Evolutionary conservation across 2,113 vertebrate species (phyloP), one percentile per base, ranked within the genome.

Genomic region (Notothenia coriiceps): DNA sequence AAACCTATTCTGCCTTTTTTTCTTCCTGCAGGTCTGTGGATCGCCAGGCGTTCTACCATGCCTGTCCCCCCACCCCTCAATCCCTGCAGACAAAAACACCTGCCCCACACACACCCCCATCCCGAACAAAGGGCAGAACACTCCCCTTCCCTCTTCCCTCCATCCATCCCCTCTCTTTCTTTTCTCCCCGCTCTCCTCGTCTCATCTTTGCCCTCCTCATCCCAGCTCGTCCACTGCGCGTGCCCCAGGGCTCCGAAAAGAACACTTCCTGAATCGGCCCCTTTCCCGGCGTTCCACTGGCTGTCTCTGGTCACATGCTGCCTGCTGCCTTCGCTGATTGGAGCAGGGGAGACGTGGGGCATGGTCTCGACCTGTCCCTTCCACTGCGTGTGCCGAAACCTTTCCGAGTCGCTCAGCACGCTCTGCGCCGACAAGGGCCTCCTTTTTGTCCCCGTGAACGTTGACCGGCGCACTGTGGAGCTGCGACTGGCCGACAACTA

Each of bases 371-470:
- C 93, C 90, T 98, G 97, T 78, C 97, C 97, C 4, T 95, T 96
- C 85, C 97, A 96, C 88, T 98, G 97, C 12, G 95, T 97, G 71
- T 98, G 97, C 89, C 96, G 97, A 76, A 98, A 98, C 91, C 95
- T 97, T 52, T 97, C 97, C 0, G 97, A 97, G 86, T 97, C 97
- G 0, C 95, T 98, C 22, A 97, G 97, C 93, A 98, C 97, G 0
- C 96, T 98, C 5, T 98, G 97, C 1, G 97, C 96, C 62, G 96
- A 98, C 93, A 97, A 97, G 85, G 97, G 97, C 47, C 95, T 98
- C 57, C 95, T 98, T 43, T 98, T 96, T 0, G 95, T 98, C 44
- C 97, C 97, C 0, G 94, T 95, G 3, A 95, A 97, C 82, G 95
- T 98, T 25, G 97, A 98, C 94, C 94, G 96, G 3, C 95, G 97